A percentile compares a stretch with the other conserved stretches of the same genome.
Evolutionary conservation across 2,797 vertebrate genomes (phyloP).

Genomic region (Leptodactylus fallax): DNA sequence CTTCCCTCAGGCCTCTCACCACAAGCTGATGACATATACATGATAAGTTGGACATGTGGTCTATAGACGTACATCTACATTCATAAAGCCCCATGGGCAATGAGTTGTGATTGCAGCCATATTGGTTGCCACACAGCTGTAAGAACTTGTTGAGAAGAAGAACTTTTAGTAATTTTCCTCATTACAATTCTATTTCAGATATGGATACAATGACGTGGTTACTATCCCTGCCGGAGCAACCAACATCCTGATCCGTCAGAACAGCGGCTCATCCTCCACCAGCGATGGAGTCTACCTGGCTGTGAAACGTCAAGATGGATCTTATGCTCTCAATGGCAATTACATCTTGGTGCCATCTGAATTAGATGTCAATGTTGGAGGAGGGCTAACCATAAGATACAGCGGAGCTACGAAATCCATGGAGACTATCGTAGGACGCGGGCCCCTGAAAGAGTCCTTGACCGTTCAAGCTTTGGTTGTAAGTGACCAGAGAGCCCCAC

Average conservation of each 20-base stretch:
- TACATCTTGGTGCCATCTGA: constrained; percentile 71
- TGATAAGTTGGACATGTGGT: no score
- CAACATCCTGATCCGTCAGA: constrained; percentile 72
- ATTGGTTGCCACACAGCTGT: no score
- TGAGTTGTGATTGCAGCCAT: no score
- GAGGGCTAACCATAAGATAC: constrained; percentile 68
- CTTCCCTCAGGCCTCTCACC: neutral
- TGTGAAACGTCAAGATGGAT: constrained; percentile 64
- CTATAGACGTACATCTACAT: no score
- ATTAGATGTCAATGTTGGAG: constrained; percentile 65
- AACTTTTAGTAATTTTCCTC: neutral
- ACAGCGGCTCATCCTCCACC: neutral
- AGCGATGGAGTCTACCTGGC: constrained; percentile 72
- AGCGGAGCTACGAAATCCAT: constrained; percentile 70
- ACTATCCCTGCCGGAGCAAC: constrained; percentile 74
- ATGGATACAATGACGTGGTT: constrained; percentile 75
- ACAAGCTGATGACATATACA: neutral
- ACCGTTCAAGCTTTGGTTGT: constrained; percentile 74
- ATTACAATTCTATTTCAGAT: constrained; percentile 65
- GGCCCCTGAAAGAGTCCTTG: constrained; percentile 71
- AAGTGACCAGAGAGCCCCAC: constrained; percentile 46
- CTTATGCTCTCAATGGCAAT: constrained; percentile 72
- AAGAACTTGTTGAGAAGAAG: neutral
- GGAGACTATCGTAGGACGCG: constrained; percentile 67
- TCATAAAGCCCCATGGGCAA: no score